A percentile compares a stretch with the other conserved stretches of the same genome.
These are phyloP conservation scores for Oeneis ivallda DNA, from an alignment of 2,888 invertebrate species.

Conservation along the genomic window DNA sequence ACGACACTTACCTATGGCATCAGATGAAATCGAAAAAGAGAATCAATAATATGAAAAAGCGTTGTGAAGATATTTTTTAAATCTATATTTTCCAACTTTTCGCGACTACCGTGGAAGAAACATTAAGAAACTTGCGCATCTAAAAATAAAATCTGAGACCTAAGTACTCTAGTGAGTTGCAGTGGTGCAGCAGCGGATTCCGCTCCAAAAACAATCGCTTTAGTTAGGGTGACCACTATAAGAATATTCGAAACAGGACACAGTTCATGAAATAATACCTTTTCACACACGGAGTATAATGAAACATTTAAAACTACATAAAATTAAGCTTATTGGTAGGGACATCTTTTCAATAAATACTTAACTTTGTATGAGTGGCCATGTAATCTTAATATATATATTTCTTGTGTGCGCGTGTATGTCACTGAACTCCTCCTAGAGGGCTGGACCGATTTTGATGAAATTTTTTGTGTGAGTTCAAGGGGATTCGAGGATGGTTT, in stretches of 20 bases:
- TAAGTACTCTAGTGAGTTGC: constrained; percentile 31
- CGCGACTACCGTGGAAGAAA: constrained; percentile 21
- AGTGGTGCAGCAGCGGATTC: constrained; percentile 32
- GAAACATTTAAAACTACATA: not conserved
- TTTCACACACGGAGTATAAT: too few relatives aligned
- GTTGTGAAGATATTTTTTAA: constrained; percentile 5
- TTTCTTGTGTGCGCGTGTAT: too few relatives aligned
- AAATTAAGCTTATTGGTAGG: too few relatives aligned
- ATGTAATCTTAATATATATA: too few relatives aligned
- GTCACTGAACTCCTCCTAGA: too few relatives aligned
- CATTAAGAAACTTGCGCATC: constrained; percentile 33
- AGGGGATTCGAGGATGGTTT: too few relatives aligned
- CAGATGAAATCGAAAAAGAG: too few relatives aligned
- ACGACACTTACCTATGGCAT: too few relatives aligned
- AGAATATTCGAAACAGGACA: not conserved
- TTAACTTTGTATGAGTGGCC: too few relatives aligned
- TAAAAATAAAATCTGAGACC: constrained; percentile 33
- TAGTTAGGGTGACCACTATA: constrained; percentile 2
- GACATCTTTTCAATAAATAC: too few relatives aligned
- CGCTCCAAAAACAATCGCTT: constrained; percentile 34
- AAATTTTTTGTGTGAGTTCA: too few relatives aligned
- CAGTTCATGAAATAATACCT: not conserved
- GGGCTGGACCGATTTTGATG: too few relatives aligned
- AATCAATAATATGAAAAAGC: not conserved
- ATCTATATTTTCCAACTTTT: constrained; percentile 21